Evolutionary conservation across 2,797 vertebrate species (phyloP), one percentile per base, ranked within the genome.

Genomic region (Arnoldichthys spilopterus): DNA sequence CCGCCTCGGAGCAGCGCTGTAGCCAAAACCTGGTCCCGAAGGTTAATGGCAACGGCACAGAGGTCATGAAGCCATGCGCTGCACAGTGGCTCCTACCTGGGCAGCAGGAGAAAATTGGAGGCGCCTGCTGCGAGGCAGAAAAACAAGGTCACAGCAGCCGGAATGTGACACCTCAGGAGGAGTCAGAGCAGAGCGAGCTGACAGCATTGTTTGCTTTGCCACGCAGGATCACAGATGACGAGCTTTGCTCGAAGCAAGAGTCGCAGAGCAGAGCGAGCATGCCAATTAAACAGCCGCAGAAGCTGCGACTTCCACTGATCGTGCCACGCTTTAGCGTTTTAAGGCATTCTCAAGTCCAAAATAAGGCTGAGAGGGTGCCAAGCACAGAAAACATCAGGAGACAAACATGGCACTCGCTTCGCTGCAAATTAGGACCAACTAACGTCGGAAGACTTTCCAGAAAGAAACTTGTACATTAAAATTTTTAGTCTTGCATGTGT

Each of bases 241-340:
- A 93, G 91, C 87, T 92, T 88, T 90, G 91, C 90, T 92, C 83
- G 84, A 91, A 93, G 92, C 89, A 90, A 90, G 89, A 91, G 91
- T 89, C 90, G 90, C 89, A 91, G 88, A 91, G 86, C 84, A 92
- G 93, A 92, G 90, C 90, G 92, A 91, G 89, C 89, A 83, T 75
- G 82, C 89, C 86, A 92, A 93, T 93, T 93, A 93, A 90, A 91
- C 84, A 82, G 83, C 88, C 85, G 34, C 91, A 84, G 88, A 92
- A 92, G 82, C 90, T 87, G 89, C 75, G 89, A 93, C 88, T 91
- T 91, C 84, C 82, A 78, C 88, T 83, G 86, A 88, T 85, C 88
- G 85, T 83, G 88, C 56, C 85, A 80, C 79, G 87, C 86, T 92
- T 93, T 89, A 92, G 87, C 86, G 92, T 87, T 90, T 92, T 85